Evolutionary conservation across 1,140 invertebrate genomes (phyloP), one percentile per base, ranked within the genome.

Genomic region (Bombus terrestris): DNA sequence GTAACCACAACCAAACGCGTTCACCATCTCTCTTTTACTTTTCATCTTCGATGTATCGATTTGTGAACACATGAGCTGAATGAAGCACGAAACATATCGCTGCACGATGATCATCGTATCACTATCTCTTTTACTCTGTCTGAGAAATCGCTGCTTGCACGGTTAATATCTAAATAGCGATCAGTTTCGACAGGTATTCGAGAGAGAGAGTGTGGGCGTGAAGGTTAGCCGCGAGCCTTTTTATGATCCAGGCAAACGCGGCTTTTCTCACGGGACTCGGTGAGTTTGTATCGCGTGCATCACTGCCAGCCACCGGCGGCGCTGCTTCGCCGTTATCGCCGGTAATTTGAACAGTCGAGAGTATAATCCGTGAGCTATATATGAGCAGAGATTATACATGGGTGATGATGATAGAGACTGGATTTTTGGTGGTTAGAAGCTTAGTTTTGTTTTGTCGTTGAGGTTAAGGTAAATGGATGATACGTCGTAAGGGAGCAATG

Each of bases 121-220:
- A 1, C 73, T n/a, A 43, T 75, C 37, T 13, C 4, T 71, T 32
- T 74, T 1, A 10, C 22, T 69, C 10, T 69, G 22, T 28, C 4
- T 35, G 1, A 10, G 41, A n/a, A 22, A 18, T 32, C 47, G 47
- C 18, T 76, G 78, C 43, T 32, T 41, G 64, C 74, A 53, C 28
- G 41, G 37, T 66, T 78, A 80, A 88, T 90, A 90, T 90, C 88
- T 90, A 90, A 90, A 90, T 88, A 83, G 77, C 89, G 83, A 90
- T 90, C 89, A 68, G 78, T 77, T 89, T 78, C 76, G 71, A 53
- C 78, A 86, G 76, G 85, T 81, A 89, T 64, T 43, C 77, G 43
- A 68, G 64, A 69, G 47, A 18, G 47, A 22, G 47, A 53, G 88
- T 57, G 88, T 89, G 68, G 85, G 88, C 85, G 89, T 87, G 68